Evolutionary conservation across 35 echinoderm and acorn worm genomes (phyloP).

Genomic region (Acanthaster planci): DNA sequence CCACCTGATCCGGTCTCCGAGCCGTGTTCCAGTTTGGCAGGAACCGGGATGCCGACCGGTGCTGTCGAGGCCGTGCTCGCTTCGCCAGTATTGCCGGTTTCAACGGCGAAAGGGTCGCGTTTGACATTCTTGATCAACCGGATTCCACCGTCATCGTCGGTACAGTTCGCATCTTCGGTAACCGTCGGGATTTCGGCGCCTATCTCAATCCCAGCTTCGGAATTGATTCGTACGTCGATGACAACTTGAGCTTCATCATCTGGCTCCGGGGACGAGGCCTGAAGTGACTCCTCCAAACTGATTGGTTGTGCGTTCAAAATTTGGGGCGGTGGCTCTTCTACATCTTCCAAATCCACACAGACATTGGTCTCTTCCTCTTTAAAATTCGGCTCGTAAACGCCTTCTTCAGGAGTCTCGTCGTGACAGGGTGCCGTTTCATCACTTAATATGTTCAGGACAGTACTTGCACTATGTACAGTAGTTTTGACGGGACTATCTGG

Average conservation of each 20-base stretch:
- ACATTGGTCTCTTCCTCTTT: too few relatives aligned
- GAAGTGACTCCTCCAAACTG: too few relatives aligned
- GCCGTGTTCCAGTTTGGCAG: not conserved
- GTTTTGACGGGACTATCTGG: not conserved
- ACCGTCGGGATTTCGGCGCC: not conserved
- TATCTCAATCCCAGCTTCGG: not conserved
- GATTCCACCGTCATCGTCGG: not conserved
- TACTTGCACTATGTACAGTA: not conserved
- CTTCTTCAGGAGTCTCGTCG: too few relatives aligned
- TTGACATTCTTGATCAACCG: not conserved
- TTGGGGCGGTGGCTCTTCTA: too few relatives aligned
- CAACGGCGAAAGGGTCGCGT: not conserved
- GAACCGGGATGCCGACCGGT: not conserved
- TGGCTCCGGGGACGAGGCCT: not conserved
- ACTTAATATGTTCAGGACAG: not conserved
- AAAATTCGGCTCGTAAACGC: too few relatives aligned
- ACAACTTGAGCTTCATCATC: not conserved
- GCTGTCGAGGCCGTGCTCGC: not conserved
- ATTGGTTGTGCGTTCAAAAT: too few relatives aligned
- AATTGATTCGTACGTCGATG: conserved; percentile 17
- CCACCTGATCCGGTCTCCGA: not conserved
- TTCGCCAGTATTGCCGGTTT: not conserved
- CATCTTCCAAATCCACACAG: too few relatives aligned
- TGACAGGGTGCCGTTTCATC: not conserved
- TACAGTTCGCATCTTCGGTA: not conserved